Evolutionary conservation across 2,888 invertebrate species (phyloP).

Genomic region (Steinernema carpocapsae): DNA sequence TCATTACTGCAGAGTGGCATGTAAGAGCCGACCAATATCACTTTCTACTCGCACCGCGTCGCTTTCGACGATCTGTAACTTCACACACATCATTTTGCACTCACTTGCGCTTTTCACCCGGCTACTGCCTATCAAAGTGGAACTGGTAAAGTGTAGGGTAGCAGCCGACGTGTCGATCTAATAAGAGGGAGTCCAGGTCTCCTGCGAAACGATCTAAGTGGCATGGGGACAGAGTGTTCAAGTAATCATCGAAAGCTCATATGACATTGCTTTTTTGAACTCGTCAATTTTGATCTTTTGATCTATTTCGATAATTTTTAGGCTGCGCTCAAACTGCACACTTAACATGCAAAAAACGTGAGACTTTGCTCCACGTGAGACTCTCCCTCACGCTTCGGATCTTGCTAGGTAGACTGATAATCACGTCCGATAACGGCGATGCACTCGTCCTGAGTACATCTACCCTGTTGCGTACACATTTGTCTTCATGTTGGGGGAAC

Average conservation of each 20-base stretch:
- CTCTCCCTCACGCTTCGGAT: neutral
- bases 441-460: neutral
- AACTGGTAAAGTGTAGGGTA: neutral
- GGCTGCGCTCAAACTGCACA: too few species aligned
- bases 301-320: too few species aligned
- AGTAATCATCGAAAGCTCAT: too few species aligned
- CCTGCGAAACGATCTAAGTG: too few species aligned
- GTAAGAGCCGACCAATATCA: neutral
- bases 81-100: neutral
- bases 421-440: neutral
- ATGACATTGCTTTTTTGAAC: too few species aligned
- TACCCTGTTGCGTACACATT: neutral
- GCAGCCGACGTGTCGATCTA: too few species aligned
- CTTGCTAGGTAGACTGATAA: neutral
- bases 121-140: neutral
- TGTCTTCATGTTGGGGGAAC: too few species aligned
- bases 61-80: slow-evolving; percentile 3
- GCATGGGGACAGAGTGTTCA: too few species aligned
- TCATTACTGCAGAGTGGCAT: slow-evolving; percentile 1
- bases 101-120: too few species aligned
- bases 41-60: neutral
- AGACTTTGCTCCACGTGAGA: neutral
- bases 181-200: too few species aligned
- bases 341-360: neutral
- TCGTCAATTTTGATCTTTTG: too few species aligned